Conservation (phyloP, 2,797 vertebrate genomes). For the Crocodylus rhombifer region DNA sequence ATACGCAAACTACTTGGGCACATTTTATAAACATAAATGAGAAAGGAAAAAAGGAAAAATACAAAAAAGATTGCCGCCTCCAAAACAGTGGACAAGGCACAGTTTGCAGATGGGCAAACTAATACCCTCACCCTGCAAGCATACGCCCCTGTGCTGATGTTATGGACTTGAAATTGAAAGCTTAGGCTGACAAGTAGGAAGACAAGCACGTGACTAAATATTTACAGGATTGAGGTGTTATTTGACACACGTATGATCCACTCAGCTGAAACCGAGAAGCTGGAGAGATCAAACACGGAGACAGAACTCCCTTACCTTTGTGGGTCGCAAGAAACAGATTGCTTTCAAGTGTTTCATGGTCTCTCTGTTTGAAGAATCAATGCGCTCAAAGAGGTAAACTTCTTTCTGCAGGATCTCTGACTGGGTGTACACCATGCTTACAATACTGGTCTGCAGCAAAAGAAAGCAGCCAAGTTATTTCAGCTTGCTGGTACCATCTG, state of each 20-base stretch:
- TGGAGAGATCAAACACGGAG: background rate
- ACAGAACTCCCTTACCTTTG: constrained; percentile 83
- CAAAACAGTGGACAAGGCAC: background rate
- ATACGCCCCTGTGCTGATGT: background rate
- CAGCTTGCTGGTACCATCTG: background rate
- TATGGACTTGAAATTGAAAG: background rate
- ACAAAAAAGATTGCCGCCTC: background rate
- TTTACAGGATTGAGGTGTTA: background rate
- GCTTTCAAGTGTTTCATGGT: constrained; percentile 96
- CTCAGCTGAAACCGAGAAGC: background rate
- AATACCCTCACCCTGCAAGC: background rate
- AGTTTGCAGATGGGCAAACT: background rate
- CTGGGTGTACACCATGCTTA: constrained; percentile 97
- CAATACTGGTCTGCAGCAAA: constrained; percentile 86
- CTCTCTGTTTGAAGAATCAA: constrained; percentile 92
- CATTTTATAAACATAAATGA: background rate
- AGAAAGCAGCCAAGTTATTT: background rate
- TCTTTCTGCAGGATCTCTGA: constrained; percentile 98
- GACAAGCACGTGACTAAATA: background rate
- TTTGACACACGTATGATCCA: background rate
- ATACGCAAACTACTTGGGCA: background rate
- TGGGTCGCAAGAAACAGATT: constrained; percentile 93
- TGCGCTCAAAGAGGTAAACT: constrained; percentile 95
- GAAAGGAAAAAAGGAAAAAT: background rate
- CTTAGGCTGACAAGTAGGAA: background rate